Conservation (phyloP, 2,113 vertebrate species). For the Aspiorhynchus laticeps region DNA sequence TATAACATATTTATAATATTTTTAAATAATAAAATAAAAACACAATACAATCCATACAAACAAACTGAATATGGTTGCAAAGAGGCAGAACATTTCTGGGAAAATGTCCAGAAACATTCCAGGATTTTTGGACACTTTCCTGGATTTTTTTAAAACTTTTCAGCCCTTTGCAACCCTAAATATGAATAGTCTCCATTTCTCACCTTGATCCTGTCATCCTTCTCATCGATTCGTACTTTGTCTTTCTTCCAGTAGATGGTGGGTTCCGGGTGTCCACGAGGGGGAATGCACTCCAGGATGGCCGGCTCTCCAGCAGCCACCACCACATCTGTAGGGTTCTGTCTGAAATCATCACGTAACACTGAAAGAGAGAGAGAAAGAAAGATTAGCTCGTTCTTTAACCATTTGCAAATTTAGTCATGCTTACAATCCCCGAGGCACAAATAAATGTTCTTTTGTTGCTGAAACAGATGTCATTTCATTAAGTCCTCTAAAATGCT, state of each 20-base stretch:
- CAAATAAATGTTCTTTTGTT: conserved; percentile 30
- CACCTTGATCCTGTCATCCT: conserved; percentile 93
- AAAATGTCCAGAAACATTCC: too few species aligned
- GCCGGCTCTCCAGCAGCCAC: conserved; percentile 96
- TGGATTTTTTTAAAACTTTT: too few species aligned
- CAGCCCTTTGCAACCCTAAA: neutral
- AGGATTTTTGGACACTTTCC: too few species aligned
- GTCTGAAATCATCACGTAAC: conserved; percentile 95
- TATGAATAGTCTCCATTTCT: conserved; percentile 60
- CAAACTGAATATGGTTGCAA: too few species aligned
- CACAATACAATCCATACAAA: too few species aligned
- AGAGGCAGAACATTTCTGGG: too few species aligned
- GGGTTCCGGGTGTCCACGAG: conserved; percentile 95
- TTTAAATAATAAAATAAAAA: too few species aligned
- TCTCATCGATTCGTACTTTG: conserved; percentile 93
- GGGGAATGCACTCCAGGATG: conserved; percentile 94
- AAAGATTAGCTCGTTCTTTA: conserved; percentile 42
- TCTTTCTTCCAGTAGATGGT: conserved; percentile 99
- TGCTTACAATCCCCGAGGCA: conserved; percentile 17
- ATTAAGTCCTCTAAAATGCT: neutral
- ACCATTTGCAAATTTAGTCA: conserved; percentile 22
- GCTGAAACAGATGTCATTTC: conserved; percentile 41
- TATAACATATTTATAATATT: too few species aligned
- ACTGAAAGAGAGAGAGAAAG: conserved; percentile 72
- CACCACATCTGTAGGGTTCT: conserved; percentile 95